Evolutionary conservation across 1,140 invertebrate genomes (phyloP), one percentile per base, ranked within the genome.

Genomic region (Drosophila kikkawai): DNA sequence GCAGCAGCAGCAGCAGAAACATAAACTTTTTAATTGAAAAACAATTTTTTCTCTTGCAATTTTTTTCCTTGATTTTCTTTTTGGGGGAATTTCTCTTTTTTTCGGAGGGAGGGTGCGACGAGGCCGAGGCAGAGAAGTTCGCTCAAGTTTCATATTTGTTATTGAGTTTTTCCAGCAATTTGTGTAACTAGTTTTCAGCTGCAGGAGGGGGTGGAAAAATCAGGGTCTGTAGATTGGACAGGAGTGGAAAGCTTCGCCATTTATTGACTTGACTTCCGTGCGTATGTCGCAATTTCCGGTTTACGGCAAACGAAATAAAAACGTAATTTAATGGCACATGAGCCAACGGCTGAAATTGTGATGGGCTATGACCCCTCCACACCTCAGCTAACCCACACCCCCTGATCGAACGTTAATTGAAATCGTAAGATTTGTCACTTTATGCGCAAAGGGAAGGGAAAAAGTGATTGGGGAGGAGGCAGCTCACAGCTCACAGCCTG

Each of bases 1-100:
- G 69, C 45, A 73, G 61, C 19, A 50, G 56, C 34, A 70, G 32
- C 68, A 64, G 81, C 71, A 85, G 77, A 53, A 82, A 70, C 71
- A 91, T 85, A 82, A 91, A 90, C 79, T 90, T 90, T 90, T 90
- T 90, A 90, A 90, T 90, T 90, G 86, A 90, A 90, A 90, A 90
- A 85, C 81, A 79, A 88, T 90, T 88, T 88, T 85, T 84, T 77
- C 65, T 60, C 41, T 48, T 63, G 29, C 82, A 66, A 53, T 63
- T 78, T 85, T 73, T 85, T 78, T 29, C 15, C 44, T 55, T 67
- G 37, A 64, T 75, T 83, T 88, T 80, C 63, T 71, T 63, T 66
- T 42, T 74, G 66, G 67, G 67, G 47, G 32, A 73, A 68, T 74
- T 77, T 68, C 58, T 44, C 41, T 34, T n/a, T 63, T 61, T 59